Conservation (phyloP, 2,113 vertebrate species). For the Dromas ardeola region DNA sequence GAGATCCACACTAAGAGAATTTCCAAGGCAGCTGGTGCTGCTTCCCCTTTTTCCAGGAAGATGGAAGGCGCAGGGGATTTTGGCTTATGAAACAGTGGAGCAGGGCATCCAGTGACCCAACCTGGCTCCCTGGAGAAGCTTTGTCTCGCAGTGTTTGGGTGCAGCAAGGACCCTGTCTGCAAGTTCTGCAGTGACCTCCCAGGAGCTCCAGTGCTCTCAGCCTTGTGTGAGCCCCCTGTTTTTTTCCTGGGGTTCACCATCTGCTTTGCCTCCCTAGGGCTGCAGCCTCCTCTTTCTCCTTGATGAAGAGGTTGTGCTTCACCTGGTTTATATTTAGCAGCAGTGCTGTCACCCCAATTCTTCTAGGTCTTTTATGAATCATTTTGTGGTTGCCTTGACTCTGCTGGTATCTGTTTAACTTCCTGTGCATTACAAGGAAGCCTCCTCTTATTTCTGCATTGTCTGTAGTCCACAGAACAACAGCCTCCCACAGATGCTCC, state of each 20-base stretch:
- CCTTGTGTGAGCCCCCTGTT: not conserved
- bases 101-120: not conserved
- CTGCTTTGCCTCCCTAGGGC: not conserved
- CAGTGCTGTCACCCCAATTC: not conserved
- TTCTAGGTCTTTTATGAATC: slow-evolving; percentile 10
- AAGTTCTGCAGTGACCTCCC: not conserved
- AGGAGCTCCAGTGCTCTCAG: not conserved
- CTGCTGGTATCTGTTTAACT: slow-evolving; percentile 23
- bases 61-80: not conserved
- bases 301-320: not conserved
- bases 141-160: not conserved
- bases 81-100: not conserved
- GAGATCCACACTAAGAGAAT: slow-evolving; percentile 45
- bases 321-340: slow-evolving; percentile 29
- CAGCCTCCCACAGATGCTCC: not conserved
- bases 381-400: slow-evolving; percentile 47
- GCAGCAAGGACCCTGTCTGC: not conserved
- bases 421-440: slow-evolving; percentile 48
- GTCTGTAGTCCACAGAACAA: not conserved
- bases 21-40: slow-evolving; percentile 44
- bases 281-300: not conserved
- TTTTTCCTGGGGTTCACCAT: not conserved
- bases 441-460: not conserved
- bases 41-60: slow-evolving; percentile 55
- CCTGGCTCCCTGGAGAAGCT: not conserved